Conservation (phyloP, 2,113 vertebrate species). For the Cathartes aura region DNA sequence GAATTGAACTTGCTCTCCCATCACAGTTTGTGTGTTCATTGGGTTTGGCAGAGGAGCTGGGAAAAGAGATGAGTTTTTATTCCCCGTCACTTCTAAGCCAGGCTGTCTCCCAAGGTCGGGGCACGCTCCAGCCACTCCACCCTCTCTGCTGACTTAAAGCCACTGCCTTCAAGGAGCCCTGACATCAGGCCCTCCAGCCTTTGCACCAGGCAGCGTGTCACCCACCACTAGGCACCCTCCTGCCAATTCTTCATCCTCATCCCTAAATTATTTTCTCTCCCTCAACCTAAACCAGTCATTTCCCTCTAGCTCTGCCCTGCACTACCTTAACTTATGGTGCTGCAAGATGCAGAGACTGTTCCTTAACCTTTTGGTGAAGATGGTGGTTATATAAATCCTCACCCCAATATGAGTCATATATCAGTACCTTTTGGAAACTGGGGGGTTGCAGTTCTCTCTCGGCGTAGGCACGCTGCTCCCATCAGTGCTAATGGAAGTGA, state of each 20-base stretch:
- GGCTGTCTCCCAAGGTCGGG: neutral
- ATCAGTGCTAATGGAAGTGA: neutral
- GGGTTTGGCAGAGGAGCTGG: neutral
- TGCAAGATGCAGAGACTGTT: neutral
- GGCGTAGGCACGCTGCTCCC: neutral
- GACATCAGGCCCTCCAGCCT: neutral
- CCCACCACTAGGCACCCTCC: neutral
- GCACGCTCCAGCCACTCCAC: neutral
- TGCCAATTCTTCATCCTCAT: neutral
- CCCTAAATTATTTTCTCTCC: neutral
- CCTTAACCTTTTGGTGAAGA: neutral
- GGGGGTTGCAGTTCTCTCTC: neutral
- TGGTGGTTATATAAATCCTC: neutral
- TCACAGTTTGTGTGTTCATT: rapidly evolving
- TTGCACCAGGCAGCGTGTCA: neutral
- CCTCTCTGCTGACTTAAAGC: neutral
- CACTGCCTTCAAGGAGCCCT: neutral
- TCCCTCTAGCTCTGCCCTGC: neutral
- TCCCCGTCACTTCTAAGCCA: neutral
- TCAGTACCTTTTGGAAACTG: neutral
- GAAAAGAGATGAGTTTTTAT: neutral
- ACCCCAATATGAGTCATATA: neutral
- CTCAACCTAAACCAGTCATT: neutral
- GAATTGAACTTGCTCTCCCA: neutral
- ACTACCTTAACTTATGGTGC: neutral